A percentile compares a stretch with the other conserved stretches of the same genome.
Conservation (phyloP, 2,888 invertebrate genomes). For the Drosophila siamana region DNA sequence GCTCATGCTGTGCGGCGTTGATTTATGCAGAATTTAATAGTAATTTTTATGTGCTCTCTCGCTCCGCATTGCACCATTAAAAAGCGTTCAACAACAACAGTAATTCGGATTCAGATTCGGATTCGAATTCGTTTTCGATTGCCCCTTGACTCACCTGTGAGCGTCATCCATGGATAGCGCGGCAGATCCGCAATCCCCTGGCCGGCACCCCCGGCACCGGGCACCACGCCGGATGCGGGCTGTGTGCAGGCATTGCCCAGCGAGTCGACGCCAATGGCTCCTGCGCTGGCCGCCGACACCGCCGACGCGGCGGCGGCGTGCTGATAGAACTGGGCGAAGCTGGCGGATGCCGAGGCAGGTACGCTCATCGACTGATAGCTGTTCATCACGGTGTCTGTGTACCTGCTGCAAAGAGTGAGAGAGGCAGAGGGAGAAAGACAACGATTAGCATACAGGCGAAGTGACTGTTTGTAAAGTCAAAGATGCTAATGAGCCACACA, state of each 20-base stretch:
- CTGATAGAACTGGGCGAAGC: constrained; percentile 94
- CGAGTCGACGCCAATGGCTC: constrained; percentile 91
- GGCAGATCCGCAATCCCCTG: constrained; percentile 96
- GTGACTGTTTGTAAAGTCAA: constrained; percentile 20
- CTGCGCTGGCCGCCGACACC: constrained; percentile 91
- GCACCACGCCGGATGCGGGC: constrained; percentile 88
- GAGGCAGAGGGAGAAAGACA: constrained; percentile 15
- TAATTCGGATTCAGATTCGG: too few relatives aligned
- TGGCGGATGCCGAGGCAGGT: constrained; percentile 85
- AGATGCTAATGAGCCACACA: constrained; percentile 71
- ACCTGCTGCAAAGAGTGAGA: constrained; percentile 80
- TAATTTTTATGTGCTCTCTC: constrained; percentile 43
- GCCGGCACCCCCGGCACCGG: constrained; percentile 87
- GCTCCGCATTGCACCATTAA: background rate
- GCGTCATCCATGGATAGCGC: constrained; percentile 98
- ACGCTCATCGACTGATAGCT: constrained; percentile 86
- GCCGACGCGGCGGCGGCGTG: constrained; percentile 90
- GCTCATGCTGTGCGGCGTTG: constrained; percentile 42
- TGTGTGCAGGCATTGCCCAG: constrained; percentile 93
- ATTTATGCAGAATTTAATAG: constrained; percentile 63
- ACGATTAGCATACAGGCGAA: constrained; percentile 45
- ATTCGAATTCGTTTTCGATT: background rate
- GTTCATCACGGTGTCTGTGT: constrained; percentile 86
- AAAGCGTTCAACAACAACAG: background rate
- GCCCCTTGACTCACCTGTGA: constrained; percentile 90